phyloP scores from a whole-genome alignment of 2,888 invertebrate species.

The Aphodius sticticus region DNA sequence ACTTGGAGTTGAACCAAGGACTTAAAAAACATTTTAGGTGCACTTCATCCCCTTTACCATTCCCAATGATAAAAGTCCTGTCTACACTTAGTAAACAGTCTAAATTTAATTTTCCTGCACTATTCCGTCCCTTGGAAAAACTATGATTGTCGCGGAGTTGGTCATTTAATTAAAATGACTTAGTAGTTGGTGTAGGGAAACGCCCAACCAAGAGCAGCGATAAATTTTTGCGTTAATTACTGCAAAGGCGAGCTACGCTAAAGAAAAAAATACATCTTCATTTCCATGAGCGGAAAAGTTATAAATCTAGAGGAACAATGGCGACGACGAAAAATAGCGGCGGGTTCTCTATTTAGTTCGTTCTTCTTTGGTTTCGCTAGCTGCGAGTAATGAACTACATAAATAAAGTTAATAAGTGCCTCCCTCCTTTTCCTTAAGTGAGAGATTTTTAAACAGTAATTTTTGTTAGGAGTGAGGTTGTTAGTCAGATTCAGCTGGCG shows the following conservation, averaged over 20 bases:
- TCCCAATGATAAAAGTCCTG: no score
- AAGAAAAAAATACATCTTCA: slow-evolving; percentile 17
- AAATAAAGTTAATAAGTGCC: neutral
- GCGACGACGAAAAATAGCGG: slow-evolving; percentile 17
- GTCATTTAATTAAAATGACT: slow-evolving; percentile 22
- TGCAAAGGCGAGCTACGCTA: neutral
- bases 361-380: neutral
- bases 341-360: neutral
- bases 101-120: no score
- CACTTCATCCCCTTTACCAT: no score
- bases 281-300: slow-evolving; percentile 6
- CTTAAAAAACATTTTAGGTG: no score
- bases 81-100: no score
- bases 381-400: neutral
- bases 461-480: slow-evolving; percentile 13
- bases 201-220: neutral
- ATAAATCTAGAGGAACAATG: slow-evolving; percentile 10
- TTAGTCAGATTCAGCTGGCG: neutral
- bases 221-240: slow-evolving; percentile 25
- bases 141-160: neutral
- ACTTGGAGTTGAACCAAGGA: no score
- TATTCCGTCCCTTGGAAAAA: neutral
- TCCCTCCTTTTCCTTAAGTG: neutral
- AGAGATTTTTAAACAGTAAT: neutral
- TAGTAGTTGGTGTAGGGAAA: neutral